These are phyloP conservation scores for Leptodactylus fallax DNA, from an alignment of 2,797 vertebrate genomes.

Conservation along the genomic window DNA sequence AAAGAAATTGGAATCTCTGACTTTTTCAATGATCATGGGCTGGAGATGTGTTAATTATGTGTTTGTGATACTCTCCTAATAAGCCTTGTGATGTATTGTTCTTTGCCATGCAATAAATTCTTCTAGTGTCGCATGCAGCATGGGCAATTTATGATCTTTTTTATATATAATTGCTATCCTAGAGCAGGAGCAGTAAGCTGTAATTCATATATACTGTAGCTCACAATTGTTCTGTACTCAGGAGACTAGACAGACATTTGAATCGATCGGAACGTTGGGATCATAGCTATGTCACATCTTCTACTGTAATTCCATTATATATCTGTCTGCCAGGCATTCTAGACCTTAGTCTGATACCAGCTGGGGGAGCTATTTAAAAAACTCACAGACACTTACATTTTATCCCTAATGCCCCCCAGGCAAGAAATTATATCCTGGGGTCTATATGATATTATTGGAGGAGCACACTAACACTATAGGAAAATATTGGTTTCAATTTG, in stretches of 20 bases:
- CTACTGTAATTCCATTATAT: conserved; percentile 43
- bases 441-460: neutral
- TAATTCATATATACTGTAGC: conserved; percentile 49
- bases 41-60: conserved; percentile 25
- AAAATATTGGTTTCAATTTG: neutral
- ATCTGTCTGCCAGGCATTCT: conserved; percentile 44
- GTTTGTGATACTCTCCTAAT: conserved; percentile 7
- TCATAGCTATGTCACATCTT: conserved; percentile 43
- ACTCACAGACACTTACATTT: conserved; percentile 14
- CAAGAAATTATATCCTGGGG: neutral
- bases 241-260: conserved; percentile 34
- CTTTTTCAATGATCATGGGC: neutral
- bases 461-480: neutral
- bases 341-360: conserved; percentile 48
- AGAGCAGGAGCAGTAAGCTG: conserved; percentile 23
- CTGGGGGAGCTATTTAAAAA: conserved; percentile 40
- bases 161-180: conserved; percentile 39
- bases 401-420: conserved; percentile 6
- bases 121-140: neutral
- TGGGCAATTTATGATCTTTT: conserved; percentile 12
- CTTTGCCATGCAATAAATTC: neutral
- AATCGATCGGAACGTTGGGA: conserved; percentile 51
- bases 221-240: conserved; percentile 52
- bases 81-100: conserved; percentile 38
- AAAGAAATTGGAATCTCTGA: neutral